These are phyloP conservation scores for Dufourea novaeangliae DNA, from an alignment of 1,140 invertebrate genomes.

Conservation along the genomic window DNA sequence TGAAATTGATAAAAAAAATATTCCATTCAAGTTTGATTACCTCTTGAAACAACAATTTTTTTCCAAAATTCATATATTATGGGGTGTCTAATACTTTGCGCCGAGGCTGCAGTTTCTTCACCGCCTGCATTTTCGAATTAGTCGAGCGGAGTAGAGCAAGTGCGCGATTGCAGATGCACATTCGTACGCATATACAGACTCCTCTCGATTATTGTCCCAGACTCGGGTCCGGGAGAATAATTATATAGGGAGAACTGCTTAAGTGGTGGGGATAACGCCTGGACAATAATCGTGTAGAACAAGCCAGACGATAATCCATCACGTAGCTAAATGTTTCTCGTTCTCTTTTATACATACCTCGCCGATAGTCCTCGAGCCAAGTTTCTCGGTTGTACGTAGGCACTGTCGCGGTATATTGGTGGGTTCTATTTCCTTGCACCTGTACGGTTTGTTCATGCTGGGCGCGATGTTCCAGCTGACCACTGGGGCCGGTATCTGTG, in stretches of 20 bases:
- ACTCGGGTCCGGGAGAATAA: no score
- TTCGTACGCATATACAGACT: no score
- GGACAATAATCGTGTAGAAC: no score
- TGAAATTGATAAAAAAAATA: no score
- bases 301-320: no score
- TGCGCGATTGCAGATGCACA: background rate
- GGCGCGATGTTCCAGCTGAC: slow-evolving; percentile 85
- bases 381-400: slow-evolving; percentile 86
- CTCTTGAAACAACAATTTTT: no score
- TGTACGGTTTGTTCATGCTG: slow-evolving; percentile 84
- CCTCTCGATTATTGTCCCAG: no score
- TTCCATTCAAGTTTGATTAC: no score
- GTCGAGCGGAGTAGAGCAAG: background rate
- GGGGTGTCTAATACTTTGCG: no score
- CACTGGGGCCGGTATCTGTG: slow-evolving; percentile 82
- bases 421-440: slow-evolving; percentile 83
- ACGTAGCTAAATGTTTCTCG: slow-evolving; percentile 21
- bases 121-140: background rate
- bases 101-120: slow-evolving; percentile 11
- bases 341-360: slow-evolving; percentile 82
- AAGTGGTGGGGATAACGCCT: no score
- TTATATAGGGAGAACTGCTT: no score
- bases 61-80: no score
- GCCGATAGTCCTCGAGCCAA: slow-evolving; percentile 88
- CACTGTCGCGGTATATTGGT: slow-evolving; percentile 86